Percentiles rank a stretch among this genome's conserved stretches.
Conservation (phyloP, 1,140 invertebrate species). For the Ceratitis capitata region DNA sequence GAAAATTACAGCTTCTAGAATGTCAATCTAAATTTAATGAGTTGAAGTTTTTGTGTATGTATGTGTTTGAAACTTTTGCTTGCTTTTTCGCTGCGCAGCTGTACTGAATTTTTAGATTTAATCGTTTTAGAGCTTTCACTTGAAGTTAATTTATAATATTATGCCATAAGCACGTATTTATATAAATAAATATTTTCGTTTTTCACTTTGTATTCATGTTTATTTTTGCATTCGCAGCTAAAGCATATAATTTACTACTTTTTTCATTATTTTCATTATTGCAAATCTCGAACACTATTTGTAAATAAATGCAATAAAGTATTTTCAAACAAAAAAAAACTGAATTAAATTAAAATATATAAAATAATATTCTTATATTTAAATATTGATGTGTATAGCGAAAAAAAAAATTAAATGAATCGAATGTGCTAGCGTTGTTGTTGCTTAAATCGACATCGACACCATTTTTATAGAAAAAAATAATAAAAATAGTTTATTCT, state of each 20-base stretch:
- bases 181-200: neutral
- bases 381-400: slow-evolving; percentile 22
- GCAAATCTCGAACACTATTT: neutral
- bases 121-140: too few relatives aligned
- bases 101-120: neutral
- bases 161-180: too few relatives aligned
- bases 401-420: slow-evolving; percentile 11
- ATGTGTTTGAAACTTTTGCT: neutral
- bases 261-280: neutral
- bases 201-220: too few relatives aligned
- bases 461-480: slow-evolving; percentile 28
- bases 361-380: neutral
- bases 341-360: too few relatives aligned
- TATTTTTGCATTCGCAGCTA: too few relatives aligned
- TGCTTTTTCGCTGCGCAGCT: neutral
- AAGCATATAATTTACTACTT: too few relatives aligned
- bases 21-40: too few relatives aligned
- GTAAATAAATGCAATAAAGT: neutral
- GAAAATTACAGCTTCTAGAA: too few relatives aligned
- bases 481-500: neutral
- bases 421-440: slow-evolving; percentile 36
- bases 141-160: too few relatives aligned
- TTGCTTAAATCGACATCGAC: slow-evolving; percentile 20
- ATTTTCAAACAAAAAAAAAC: neutral
- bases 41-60: neutral